These are phyloP conservation scores for Eolophus roseicapilla DNA, from an alignment of 2,113 vertebrate genomes.

Conservation along the genomic window DNA sequence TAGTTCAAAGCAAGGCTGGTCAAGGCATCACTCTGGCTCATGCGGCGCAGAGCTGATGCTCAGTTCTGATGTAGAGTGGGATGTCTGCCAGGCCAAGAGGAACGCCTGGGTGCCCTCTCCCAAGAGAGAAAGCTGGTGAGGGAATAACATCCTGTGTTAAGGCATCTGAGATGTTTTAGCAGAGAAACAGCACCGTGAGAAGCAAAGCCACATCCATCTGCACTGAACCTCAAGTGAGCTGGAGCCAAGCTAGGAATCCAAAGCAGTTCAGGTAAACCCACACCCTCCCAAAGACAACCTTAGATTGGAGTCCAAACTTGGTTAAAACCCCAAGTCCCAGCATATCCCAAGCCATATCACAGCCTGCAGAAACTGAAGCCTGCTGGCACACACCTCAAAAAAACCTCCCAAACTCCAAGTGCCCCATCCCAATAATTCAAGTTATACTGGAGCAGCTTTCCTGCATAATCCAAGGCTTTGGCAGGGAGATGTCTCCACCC, in stretches of 20 bases:
- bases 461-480: neutral
- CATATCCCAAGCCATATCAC: fast-evolving
- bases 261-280: neutral
- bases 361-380: neutral
- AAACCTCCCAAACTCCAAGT: neutral
- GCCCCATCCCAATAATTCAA: neutral
- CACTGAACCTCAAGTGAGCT: neutral
- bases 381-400: neutral
- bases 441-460: neutral
- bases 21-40: neutral
- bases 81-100: neutral
- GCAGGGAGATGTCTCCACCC: neutral
- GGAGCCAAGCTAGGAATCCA: neutral
- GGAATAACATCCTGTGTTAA: neutral
- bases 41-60: fast-evolving
- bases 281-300: neutral
- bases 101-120: neutral
- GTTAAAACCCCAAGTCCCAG: neutral
- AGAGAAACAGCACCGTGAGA: neutral
- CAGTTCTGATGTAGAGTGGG: neutral
- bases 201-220: neutral
- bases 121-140: neutral
- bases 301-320: neutral
- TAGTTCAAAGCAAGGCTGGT: neutral
- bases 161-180: neutral